These are phyloP conservation scores for Amblyornis subalaris DNA, from an alignment of 2,113 vertebrate species.

Conservation along the genomic window DNA sequence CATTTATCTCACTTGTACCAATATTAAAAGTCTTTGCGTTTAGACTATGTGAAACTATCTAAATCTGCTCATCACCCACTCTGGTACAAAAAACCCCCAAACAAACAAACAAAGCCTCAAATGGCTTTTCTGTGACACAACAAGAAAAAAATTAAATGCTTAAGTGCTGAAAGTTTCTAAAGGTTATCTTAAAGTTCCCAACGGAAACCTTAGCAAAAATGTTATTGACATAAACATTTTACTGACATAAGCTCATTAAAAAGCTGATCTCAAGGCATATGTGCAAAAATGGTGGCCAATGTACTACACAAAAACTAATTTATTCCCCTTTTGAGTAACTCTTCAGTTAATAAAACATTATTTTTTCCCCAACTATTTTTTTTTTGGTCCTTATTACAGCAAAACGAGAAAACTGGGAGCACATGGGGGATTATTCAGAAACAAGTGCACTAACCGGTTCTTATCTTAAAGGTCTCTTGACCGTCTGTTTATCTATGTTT, in stretches of 20 bases:
- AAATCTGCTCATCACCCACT: neutral
- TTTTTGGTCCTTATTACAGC: neutral
- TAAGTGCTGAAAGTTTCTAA: neutral
- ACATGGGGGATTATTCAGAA: neutral
- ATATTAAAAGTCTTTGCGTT: neutral
- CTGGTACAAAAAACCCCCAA: neutral
- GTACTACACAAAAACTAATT: neutral
- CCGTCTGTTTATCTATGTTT: neutral
- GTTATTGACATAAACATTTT: neutral
- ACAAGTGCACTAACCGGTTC: neutral
- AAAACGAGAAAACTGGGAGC: neutral
- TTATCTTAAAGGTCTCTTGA: neutral
- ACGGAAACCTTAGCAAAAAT: neutral
- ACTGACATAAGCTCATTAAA: neutral
- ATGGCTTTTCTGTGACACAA: neutral
- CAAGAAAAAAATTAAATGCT: neutral
- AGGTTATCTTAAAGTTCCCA: neutral
- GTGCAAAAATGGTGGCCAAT: neutral
- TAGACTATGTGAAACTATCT: neutral
- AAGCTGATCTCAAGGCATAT: neutral
- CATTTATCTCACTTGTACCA: neutral
- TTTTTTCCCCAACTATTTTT: neutral
- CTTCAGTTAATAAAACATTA: neutral
- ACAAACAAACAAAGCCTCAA: neutral
- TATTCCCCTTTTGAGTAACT: neutral